Base-by-base conservation (phyloP, 2,888 invertebrate species). In the Hybos culiciformis region DNA sequence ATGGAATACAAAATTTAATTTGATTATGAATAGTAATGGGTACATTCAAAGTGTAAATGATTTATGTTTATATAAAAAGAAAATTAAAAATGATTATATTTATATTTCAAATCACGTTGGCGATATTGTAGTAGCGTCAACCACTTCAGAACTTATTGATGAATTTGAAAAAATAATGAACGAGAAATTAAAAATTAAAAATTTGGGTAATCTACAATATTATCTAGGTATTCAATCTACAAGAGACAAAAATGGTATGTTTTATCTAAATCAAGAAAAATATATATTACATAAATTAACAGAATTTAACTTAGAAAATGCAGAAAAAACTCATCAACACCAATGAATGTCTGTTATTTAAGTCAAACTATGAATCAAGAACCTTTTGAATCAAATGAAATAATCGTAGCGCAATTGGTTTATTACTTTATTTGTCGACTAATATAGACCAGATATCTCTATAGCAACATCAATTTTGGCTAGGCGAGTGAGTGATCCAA, bases 381-480 rank as follows among this genome's bases (percentile, higher is more conserved):
- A 3, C 3, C 11, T n/a, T 19, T 42, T 9, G 29, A 32, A 41
- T 20, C 19, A 15, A 42, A 45, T 31, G 43, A 38, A 34, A 11
- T 29, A 8, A 53, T 38, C 48, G 49, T 18, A 45, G 41, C 32
- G 20, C 52, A 14, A 50, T 54, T 44, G 51, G 53, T 23, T 26
- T 41, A n/a, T 39, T 54, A 4, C 33, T 53, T 7, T 53, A 53
- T 37, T 32, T 54, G 3, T 46, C 50, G 11, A 41, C 50, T 2
- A 50, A 52, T 32, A 51, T 5, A 43, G 52, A 46, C 53, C 52
- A 17, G 52, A 53, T 19, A 51, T 54, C 5, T 32, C 50, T n/a
- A 50, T 53, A 9, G 33, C 45, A 20, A 24, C 43, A 9, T 39
- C 44, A 3, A 48, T 50, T 18, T 44, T 50, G 21, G 37, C 42